Percentiles rank a stretch among this genome's conserved stretches.
These are phyloP conservation scores for Fregetta grallaria DNA, from an alignment of 2,113 vertebrate species.

Conservation along the genomic window DNA sequence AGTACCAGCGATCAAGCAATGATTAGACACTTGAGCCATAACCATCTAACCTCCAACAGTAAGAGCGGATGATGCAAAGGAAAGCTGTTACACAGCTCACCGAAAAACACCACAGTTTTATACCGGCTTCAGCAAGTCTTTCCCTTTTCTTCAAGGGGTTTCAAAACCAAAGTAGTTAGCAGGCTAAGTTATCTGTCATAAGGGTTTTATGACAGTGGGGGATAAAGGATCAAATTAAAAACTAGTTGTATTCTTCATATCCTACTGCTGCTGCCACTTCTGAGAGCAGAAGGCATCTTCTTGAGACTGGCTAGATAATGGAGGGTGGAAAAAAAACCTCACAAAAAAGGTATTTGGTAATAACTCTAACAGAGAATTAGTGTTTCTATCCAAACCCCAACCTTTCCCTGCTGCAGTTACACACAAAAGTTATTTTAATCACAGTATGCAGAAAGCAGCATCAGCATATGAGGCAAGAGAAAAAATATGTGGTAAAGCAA, in stretches of 20 bases:
- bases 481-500: conserved; percentile 63
- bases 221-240: background rate
- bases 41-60: background rate
- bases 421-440: conserved; percentile 62
- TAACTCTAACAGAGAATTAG: background rate
- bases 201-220: background rate
- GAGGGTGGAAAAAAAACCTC: background rate
- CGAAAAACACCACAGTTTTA: background rate
- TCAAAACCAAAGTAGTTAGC: background rate
- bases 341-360: background rate
- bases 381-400: conserved; percentile 17
- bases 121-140: background rate
- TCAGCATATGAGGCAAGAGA: conserved; percentile 67
- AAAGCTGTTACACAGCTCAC: background rate
- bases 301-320: background rate
- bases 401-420: conserved; percentile 19
- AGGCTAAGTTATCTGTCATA: background rate
- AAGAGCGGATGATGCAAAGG: background rate
- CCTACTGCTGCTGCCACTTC: background rate
- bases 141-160: background rate
- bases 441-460: conserved; percentile 54
- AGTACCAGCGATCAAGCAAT: background rate
- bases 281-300: background rate
- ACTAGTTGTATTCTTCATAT: background rate
- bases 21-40: conserved; percentile 6